Base-by-base conservation (phyloP, 2,888 invertebrate species). In the Drosophila antonietae region DNA sequence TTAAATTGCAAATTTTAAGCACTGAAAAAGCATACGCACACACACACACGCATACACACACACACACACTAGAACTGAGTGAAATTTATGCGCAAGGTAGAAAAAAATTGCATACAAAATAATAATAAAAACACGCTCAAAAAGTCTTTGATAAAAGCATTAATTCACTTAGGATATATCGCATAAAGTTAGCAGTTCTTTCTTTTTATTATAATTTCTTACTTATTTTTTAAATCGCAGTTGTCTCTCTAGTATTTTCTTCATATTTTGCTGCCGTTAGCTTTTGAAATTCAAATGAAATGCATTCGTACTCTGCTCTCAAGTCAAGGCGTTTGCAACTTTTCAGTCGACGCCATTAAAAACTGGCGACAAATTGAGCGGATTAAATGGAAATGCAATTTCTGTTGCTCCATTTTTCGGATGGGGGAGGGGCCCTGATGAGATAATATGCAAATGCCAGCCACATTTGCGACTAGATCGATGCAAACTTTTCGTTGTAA, bases 1-100 rank as follows among this genome's bases (percentile, higher is more conserved):
- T 84, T 84, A 84, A 87, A 84, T 87, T 84, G 88, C 82, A 89
- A 84, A 84, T 84, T 81, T 73, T 52, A 53, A 70, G 55, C 43
- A 68, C 78, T 65, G 66, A 39, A 66, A 70, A 31, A 55, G 53
- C 49, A 53, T n/a, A 43, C 49, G 15, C 33, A 28, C 44, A 33
- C 58, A 66, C 10, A 43, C 55, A 44, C 35, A 51, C 20, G 35
- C 20, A n/a, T n/a, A 37, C 12, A 12, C 15, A 53, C 39, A 56
- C 53, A 56, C 46, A 56, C 10, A 53, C 33, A n/a, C 39, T 23
- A 18, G 14, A 46, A 14, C 31, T 51, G 49, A 3, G 33, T 51
- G 18, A 51, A 78, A 66, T 68, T 44, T 79, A 77, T 88, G 75
- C 78, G 56, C 53, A 69, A 73, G 75, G 78, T 81, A 56, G 61